A percentile compares a stretch with the other conserved stretches of the same genome.
Evolutionary conservation across 2,113 vertebrate species (phyloP).

Genomic region (Rhineura floridana): DNA sequence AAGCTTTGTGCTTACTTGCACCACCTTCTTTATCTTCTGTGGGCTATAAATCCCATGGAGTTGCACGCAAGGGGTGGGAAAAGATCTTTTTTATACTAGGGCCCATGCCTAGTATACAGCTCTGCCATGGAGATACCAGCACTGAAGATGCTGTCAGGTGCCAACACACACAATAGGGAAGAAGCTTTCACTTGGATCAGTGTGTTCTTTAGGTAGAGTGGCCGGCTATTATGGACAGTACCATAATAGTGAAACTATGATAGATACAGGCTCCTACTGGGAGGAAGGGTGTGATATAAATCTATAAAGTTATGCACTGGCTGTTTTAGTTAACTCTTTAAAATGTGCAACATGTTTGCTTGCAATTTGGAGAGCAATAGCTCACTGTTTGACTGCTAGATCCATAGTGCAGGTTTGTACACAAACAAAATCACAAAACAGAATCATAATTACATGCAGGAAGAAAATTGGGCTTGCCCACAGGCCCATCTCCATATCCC

Average conservation of each 20-base stretch:
- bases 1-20: background rate
- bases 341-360: background rate
- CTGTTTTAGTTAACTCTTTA: background rate
- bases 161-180: background rate
- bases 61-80: background rate
- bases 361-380: background rate
- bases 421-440: background rate
- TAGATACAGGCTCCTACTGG: no score
- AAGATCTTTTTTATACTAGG: no score
- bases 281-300: no score
- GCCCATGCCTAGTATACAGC: no score
- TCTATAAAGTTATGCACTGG: no score
- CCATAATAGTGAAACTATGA: no score
- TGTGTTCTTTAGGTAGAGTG: background rate
- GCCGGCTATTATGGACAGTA: background rate
- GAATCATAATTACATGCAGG: no score
- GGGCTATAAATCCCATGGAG: background rate
- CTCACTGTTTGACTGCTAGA: background rate
- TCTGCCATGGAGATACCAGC: background rate
- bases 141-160: background rate
- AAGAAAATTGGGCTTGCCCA: no score
- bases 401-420: background rate
- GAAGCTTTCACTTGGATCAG: background rate
- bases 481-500: no score
- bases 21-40: background rate